Evolutionary conservation across 2,113 vertebrate genomes (phyloP).

Genomic region (Eurypyga helias): DNA sequence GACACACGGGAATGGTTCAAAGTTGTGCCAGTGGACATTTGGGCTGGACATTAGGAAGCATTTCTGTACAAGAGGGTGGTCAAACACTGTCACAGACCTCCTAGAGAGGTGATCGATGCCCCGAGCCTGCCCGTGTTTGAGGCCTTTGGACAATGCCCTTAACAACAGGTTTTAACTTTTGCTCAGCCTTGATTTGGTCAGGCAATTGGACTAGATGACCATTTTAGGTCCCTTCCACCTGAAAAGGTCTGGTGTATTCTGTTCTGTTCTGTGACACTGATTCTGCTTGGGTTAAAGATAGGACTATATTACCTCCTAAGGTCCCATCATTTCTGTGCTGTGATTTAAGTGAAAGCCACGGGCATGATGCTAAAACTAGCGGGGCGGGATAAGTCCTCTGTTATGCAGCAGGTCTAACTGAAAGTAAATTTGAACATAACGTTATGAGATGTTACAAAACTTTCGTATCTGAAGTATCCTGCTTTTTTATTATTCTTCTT

Average conservation of each 20-base stretch:
- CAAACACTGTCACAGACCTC: background rate
- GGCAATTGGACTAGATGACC: background rate
- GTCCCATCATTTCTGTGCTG: background rate
- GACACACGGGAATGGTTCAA: background rate
- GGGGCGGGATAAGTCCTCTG: background rate
- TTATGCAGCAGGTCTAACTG: background rate
- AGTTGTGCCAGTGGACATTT: background rate
- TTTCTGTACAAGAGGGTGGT: background rate
- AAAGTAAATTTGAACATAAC: background rate
- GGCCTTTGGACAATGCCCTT: background rate
- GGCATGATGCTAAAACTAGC: background rate
- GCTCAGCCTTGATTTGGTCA: background rate
- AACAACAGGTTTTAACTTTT: background rate
- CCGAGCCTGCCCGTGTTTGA: background rate
- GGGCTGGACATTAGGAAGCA: background rate
- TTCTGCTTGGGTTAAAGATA: background rate
- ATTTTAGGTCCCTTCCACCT: background rate
- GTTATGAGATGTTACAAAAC: background rate
- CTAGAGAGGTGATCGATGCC: rapidly evolving
- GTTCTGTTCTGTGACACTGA: background rate
- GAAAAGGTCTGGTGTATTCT: background rate
- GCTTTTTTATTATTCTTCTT: background rate
- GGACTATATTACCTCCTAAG: background rate
- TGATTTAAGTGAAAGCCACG: background rate
- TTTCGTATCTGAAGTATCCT: background rate